A percentile compares a stretch with the other conserved stretches of the same genome.
Evolutionary conservation across 2,888 invertebrate species (phyloP).

Genomic region (Sycophila texana): DNA sequence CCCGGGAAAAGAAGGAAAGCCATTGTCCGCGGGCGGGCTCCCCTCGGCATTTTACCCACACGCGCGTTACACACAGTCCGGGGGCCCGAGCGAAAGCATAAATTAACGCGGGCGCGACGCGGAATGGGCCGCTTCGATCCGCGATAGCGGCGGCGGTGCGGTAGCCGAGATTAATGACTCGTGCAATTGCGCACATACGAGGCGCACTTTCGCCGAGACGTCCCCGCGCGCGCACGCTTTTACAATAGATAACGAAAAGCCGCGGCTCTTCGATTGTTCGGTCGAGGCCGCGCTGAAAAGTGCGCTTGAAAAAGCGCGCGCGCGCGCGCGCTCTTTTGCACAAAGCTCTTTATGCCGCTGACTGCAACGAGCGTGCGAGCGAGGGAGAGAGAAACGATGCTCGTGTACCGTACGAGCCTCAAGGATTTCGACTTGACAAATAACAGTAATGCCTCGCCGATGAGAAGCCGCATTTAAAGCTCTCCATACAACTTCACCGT

Average conservation of each 20-base stretch:
- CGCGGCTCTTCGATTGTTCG: not conserved
- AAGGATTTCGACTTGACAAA: conserved; percentile 48
- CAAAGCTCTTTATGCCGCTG: conserved; percentile 50
- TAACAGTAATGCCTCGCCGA: conserved; percentile 47
- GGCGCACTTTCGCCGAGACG: conserved; percentile 11
- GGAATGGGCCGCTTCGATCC: conserved; percentile 12
- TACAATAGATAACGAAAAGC: not conserved
- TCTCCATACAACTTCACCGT: conserved; percentile 8
- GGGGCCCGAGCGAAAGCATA: not conserved
- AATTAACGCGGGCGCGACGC: not conserved
- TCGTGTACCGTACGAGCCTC: conserved; percentile 29
- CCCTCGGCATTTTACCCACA: not conserved
- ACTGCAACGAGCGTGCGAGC: conserved; percentile 13
- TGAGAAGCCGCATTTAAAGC: conserved; percentile 28
- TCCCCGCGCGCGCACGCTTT: not conserved
- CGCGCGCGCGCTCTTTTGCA: not conserved
- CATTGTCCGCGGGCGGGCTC: conserved; percentile 36
- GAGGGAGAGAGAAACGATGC: not conserved
- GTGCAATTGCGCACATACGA: conserved; percentile 22
- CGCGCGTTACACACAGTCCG: no score
- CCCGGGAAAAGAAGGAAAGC: conserved; percentile 37
- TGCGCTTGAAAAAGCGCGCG: conserved; percentile 9
- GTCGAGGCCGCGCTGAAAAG: conserved; percentile 21
- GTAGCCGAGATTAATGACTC: conserved; percentile 5
- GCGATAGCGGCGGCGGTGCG: not conserved